Conservation (phyloP, 2,797 vertebrate species). For the Anguilla pacifica region DNA sequence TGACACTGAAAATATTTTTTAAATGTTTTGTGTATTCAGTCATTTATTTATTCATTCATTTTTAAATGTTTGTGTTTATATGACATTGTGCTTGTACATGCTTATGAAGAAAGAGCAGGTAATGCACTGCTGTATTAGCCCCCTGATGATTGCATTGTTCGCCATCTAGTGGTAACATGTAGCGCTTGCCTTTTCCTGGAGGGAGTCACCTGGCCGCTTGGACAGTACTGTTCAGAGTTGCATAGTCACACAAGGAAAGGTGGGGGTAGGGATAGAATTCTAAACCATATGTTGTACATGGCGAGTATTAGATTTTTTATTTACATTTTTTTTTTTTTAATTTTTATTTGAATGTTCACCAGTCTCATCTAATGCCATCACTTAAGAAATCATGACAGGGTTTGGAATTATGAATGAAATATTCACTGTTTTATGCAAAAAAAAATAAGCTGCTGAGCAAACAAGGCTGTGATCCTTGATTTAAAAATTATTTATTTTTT, state of each 20-base stretch:
- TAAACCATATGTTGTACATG: not conserved
- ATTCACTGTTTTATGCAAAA: not conserved
- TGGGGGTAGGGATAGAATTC: not conserved
- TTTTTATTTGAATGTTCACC: constrained; percentile 10
- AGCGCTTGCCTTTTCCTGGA: not conserved
- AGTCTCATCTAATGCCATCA: constrained; percentile 20
- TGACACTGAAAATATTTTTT: not conserved
- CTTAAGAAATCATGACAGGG: constrained; percentile 32
- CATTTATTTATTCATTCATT: not conserved
- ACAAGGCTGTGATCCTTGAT: constrained; percentile 41
- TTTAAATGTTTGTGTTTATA: not conserved
- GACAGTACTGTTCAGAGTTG: not conserved
- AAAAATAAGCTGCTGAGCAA: constrained; percentile 27
- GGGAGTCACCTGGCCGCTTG: not conserved
- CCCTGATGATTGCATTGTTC: not conserved
- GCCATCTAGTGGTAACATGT: not conserved
- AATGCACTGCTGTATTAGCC: not conserved
- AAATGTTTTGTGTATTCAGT: not conserved
- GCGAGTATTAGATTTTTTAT: not conserved
- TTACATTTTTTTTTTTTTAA: no score
- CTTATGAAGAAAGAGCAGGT: not conserved
- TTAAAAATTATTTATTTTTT: constrained; percentile 13
- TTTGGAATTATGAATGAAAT: constrained; percentile 29
- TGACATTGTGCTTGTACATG: not conserved
- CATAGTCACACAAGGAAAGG: not conserved